These are phyloP conservation scores for Trachops cirrhosus DNA, from an alignment of 2,797 vertebrate genomes.

Conservation along the genomic window DNA sequence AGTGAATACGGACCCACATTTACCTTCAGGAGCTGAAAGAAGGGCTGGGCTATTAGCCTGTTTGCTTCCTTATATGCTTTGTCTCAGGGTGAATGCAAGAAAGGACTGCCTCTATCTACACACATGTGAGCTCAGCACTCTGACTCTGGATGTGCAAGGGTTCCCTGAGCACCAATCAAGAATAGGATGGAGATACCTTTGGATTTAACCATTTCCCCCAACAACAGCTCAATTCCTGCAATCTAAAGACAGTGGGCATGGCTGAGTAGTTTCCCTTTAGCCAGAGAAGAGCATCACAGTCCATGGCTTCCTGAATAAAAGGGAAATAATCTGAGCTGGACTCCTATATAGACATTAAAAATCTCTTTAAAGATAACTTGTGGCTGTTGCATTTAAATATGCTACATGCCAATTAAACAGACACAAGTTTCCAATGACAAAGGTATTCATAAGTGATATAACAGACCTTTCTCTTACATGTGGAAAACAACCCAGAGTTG, in stretches of 20 bases:
- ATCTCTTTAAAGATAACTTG: background rate
- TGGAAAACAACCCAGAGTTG: conserved; percentile 37
- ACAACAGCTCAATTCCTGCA: background rate
- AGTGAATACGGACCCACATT: background rate
- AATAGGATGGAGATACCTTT: background rate
- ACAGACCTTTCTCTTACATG: background rate
- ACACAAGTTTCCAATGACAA: conserved; percentile 21
- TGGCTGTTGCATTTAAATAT: background rate
- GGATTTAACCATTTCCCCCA: background rate
- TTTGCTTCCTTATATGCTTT: background rate
- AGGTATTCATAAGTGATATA: background rate
- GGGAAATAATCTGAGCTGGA: background rate
- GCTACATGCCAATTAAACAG: conserved; percentile 10
- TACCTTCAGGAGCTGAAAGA: background rate
- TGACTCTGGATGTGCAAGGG: background rate
- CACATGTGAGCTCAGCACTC: background rate
- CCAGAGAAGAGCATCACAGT: background rate
- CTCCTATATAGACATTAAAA: background rate
- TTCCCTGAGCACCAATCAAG: background rate
- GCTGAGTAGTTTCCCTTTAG: background rate
- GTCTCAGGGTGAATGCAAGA: background rate
- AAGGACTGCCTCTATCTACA: background rate
- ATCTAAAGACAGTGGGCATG: background rate
- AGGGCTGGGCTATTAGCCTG: background rate
- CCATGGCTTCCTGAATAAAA: background rate